Conservation (phyloP, 2,113 vertebrate species). For the Cynopterus brachyotis region DNA sequence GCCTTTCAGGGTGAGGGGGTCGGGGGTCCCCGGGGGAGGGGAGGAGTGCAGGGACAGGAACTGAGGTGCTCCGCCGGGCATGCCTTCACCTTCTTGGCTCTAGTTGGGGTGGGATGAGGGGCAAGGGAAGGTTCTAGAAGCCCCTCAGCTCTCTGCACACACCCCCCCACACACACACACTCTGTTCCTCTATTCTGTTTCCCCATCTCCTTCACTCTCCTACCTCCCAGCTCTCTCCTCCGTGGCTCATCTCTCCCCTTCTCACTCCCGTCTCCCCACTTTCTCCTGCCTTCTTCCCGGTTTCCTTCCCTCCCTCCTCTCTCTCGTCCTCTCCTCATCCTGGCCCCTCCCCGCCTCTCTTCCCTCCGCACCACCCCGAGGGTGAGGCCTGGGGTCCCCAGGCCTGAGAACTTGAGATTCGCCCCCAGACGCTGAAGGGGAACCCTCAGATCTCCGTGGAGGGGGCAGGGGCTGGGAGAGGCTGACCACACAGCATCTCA, state of each 20-base stretch:
- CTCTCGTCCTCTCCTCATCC: neutral
- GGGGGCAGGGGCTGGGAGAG: neutral
- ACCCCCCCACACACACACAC: no score
- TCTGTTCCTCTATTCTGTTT: no score
- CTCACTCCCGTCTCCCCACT: neutral
- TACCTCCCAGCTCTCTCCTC: no score
- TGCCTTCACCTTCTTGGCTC: neutral
- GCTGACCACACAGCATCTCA: neutral
- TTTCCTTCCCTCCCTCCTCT: neutral
- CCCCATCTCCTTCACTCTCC: neutral
- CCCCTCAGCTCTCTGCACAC: neutral
- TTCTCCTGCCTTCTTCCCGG: neutral
- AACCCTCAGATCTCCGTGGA: neutral
- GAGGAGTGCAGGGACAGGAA: fast-evolving
- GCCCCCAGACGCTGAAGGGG: neutral
- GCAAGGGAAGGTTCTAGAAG: conserved; percentile 8
- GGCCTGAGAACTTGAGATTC: neutral
- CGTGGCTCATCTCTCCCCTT: neutral
- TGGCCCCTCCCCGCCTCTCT: no score
- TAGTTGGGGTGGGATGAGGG: neutral
- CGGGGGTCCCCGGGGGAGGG: conserved; percentile 73
- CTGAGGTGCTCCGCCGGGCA: fast-evolving
- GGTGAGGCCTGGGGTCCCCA: neutral
- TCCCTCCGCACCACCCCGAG: neutral
- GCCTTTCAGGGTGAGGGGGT: conserved; percentile 85